These are phyloP conservation scores for Sitophilus oryzae DNA, from an alignment of 1,140 invertebrate species.

Conservation along the genomic window DNA sequence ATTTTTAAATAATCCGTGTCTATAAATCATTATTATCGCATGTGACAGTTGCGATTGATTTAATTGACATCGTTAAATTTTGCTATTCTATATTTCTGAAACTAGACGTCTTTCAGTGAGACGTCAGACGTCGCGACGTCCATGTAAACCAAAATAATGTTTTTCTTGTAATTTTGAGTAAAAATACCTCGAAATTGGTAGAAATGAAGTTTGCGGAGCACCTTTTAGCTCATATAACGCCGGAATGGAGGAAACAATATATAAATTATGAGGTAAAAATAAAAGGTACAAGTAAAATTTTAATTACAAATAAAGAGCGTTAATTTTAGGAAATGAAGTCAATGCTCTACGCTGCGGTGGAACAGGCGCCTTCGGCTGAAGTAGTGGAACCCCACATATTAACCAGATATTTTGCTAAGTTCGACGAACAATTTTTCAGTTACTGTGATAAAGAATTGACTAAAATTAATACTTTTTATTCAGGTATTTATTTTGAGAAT, in stretches of 20 bases:
- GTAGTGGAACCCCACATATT: slow-evolving; percentile 82
- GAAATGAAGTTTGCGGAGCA: slow-evolving; percentile 86
- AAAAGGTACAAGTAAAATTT: neutral
- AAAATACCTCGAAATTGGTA: neutral
- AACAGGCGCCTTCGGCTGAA: slow-evolving; percentile 82
- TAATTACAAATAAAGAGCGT: slow-evolving; percentile 50
- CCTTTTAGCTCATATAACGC: slow-evolving; percentile 81
- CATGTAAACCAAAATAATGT: slow-evolving; percentile 2
- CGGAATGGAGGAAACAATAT: slow-evolving; percentile 92
- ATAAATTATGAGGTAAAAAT: slow-evolving; percentile 7
- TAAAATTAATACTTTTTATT: slow-evolving; percentile 97
- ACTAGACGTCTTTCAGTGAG: neutral
- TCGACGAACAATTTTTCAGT: slow-evolving; percentile 93
- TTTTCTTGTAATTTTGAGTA: neutral
- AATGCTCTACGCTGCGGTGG: slow-evolving; percentile 81
- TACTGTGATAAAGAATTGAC: slow-evolving; percentile 92
- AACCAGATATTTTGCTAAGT: slow-evolving; percentile 86
- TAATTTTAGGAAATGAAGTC: slow-evolving; percentile 79
- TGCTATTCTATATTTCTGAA: too few species aligned
- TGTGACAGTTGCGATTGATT: too few species aligned
- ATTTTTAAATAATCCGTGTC: too few species aligned
- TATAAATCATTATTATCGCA: too few species aligned
- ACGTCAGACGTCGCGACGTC: slow-evolving; percentile 25
- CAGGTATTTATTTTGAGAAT: slow-evolving; percentile 54
- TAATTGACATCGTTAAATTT: too few species aligned